A percentile compares a stretch with the other conserved stretches of the same genome.
These are phyloP conservation scores for Platichthys flesus DNA, from an alignment of 2,113 vertebrate genomes.

Conservation along the genomic window DNA sequence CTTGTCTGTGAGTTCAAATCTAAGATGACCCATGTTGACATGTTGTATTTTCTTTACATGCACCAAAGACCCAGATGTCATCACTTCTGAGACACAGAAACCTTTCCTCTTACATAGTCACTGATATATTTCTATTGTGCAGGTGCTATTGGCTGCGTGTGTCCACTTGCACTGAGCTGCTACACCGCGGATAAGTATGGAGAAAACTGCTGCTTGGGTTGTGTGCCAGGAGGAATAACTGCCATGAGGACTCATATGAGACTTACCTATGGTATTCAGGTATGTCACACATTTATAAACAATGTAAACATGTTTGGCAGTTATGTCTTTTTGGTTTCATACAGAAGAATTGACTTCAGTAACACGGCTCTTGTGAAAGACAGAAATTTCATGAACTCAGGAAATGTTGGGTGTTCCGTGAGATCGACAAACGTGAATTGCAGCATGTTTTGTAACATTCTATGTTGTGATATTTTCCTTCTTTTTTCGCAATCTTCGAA, in stretches of 20 bases:
- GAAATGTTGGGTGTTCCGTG: conserved; percentile 23
- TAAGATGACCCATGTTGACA: background rate
- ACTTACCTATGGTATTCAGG: conserved; percentile 86
- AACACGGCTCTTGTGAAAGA: conserved; percentile 37
- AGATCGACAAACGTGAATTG: conserved; percentile 22
- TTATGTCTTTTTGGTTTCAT: background rate
- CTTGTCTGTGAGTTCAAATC: conserved; percentile 80
- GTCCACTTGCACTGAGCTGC: conserved; percentile 78
- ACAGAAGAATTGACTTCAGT: background rate
- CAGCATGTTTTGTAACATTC: conserved; percentile 19
- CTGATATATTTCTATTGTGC: background rate
- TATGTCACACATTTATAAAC: conserved; percentile 48
- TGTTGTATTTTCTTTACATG: background rate
- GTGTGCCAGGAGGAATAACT: conserved; percentile 80
- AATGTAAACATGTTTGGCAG: background rate
- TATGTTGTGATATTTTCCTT: conserved; percentile 1
- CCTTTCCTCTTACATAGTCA: background rate
- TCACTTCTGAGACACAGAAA: background rate
- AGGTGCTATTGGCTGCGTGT: conserved; percentile 79
- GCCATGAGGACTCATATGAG: conserved; percentile 88
- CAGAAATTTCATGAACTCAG: conserved; percentile 6
- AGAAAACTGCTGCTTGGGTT: conserved; percentile 78
- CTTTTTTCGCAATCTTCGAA: conserved; percentile 23
- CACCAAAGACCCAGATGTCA: background rate
- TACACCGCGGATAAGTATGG: conserved; percentile 84